Base-by-base conservation (phyloP, 2,888 invertebrate genomes). In the Coecobrya sp. region DNA sequence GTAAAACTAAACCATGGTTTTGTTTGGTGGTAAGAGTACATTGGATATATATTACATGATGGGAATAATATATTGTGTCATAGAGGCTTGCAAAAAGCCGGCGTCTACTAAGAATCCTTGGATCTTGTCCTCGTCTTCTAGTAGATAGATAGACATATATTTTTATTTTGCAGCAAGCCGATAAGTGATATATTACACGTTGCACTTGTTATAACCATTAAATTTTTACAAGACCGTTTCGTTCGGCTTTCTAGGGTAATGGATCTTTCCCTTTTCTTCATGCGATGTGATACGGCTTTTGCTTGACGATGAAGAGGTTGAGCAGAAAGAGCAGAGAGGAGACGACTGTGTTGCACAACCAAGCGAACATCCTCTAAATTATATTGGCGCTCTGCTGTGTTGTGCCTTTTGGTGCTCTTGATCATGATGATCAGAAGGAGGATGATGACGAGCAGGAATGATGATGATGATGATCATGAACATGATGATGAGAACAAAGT, bases 401-500 rank as follows among this genome's bases (percentile, higher is more conserved):
- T 68, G 27, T 13, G 68, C 68, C 27, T 62, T 68, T 22, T 76
- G 79, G 3, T 52, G 13, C 8, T 27, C 27, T 52, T 79, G 79
- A 52, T 52, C 52, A 79, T 25, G 27, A 79, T 52, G 79, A 52
- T 52, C 0, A 79, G 22, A 0, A 79, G 16, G 25, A 70, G 36
- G 70, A 70, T n/a, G 8, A 52, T 27, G 79, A 49, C 49, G 79
- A 27, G 27, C 16, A 52, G 52, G 25, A 11, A 0, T 82, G 59
- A 82, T 82, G 19, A 82, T 59, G 62, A 82, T 62, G 59, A 82
- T 82, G 19, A 82, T 59, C 82, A 82, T 62, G 59, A 82, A 62
- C 59, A 36, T 16, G 76, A 49, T 82, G 82, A 82, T 79, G 59
- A 62, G 36, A 82, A 82, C 82, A 82, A 79, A 82, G 82, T 82